Evolutionary conservation across 1,140 invertebrate species (phyloP).

Genomic region (Ganaspis sp.): DNA sequence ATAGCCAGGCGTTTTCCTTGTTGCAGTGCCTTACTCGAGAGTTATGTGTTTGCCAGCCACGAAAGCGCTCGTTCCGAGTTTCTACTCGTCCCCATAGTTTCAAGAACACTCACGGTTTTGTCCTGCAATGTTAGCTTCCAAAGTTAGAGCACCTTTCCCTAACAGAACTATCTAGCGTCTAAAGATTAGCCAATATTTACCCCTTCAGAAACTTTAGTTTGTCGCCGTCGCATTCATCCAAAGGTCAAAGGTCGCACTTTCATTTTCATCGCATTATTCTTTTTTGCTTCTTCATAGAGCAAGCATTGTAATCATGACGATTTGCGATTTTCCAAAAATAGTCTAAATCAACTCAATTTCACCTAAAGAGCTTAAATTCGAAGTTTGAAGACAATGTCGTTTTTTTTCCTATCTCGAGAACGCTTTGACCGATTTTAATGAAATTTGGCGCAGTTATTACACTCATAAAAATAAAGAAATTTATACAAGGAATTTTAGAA

Average conservation of each 20-base stretch:
- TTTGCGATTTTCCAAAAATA: too few species aligned
- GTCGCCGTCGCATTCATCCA: neutral
- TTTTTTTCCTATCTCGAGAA: too few species aligned
- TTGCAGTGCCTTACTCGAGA: conserved; percentile 17
- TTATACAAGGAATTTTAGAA: too few species aligned
- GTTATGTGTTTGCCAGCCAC: conserved; percentile 22
- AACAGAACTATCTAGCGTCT: neutral
- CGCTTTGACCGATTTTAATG: too few species aligned
- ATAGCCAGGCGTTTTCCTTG: neutral
- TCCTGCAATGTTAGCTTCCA: conserved; percentile 10
- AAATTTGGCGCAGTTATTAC: too few species aligned
- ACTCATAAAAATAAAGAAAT: too few species aligned
- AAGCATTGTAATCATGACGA: too few species aligned
- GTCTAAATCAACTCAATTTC: too few species aligned
- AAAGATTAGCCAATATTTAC: conserved; percentile 5
- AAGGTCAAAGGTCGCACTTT: neutral
- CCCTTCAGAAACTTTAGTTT: conserved; percentile 6
- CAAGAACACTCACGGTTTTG: neutral
- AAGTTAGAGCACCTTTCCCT: conserved; percentile 22
- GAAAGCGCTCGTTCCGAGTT: neutral
- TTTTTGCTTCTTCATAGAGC: too few species aligned
- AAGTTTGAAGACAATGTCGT: too few species aligned
- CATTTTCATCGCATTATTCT: too few species aligned
- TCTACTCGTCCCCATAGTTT: neutral
- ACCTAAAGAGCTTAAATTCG: too few species aligned